A percentile compares a stretch with the other conserved stretches of the same genome.
Evolutionary conservation across 92 coral and sea anemone genomes (phyloP).

Genomic region (Parazoanthus darwini): DNA sequence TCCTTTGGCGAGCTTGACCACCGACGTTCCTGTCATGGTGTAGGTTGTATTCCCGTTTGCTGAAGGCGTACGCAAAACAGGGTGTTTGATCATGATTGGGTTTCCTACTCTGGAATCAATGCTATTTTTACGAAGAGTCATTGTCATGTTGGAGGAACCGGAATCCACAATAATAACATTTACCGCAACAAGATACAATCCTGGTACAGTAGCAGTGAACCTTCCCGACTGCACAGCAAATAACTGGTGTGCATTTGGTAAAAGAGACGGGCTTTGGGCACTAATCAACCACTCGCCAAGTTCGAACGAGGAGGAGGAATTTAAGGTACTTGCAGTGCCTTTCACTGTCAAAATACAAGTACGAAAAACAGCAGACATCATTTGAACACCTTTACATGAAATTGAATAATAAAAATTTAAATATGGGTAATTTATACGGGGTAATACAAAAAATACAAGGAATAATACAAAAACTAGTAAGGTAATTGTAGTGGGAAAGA

Average conservation of each 20-base stretch:
- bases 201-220: background rate
- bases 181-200: conserved; percentile 13
- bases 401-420: too few species aligned
- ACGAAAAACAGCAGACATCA: background rate
- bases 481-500: too few species aligned
- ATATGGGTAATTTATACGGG: too few species aligned
- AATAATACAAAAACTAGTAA: too few species aligned
- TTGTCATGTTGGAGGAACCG: background rate
- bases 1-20: background rate
- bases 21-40: conserved; percentile 4
- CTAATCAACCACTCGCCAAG: conserved; percentile 18
- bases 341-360: background rate
- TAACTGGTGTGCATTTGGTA: background rate
- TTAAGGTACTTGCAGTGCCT: background rate
- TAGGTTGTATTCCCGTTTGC: background rate
- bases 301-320: conserved; percentile 19
- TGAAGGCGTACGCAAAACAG: background rate
- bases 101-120: background rate
- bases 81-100: conserved; percentile 4
- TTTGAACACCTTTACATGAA: background rate
- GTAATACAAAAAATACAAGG: background rate
- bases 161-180: conserved; percentile 19
- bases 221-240: background rate
- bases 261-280: background rate
- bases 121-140: conserved; percentile 11